Conservation (phyloP, 2,113 vertebrate species). For the Pachypanchax playfairii region DNA sequence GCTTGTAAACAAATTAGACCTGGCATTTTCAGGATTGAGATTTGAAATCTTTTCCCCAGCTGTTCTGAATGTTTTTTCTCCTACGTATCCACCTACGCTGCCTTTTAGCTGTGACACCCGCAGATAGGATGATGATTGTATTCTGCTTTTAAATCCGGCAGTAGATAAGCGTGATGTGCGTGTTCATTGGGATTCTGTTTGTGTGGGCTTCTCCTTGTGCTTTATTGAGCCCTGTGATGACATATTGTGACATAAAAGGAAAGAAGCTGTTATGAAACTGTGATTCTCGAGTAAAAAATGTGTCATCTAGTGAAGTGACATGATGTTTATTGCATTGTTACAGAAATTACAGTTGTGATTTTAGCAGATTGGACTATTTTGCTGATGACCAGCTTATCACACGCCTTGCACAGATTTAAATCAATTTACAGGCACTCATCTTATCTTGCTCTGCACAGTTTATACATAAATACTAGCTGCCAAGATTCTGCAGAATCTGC, state of each 20-base stretch:
- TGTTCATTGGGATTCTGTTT: neutral
- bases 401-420: neutral
- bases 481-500: no score
- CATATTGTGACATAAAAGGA: slow-evolving; percentile 5
- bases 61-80: slow-evolving; percentile 38
- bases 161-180: slow-evolving; percentile 3
- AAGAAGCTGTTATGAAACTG: slow-evolving; percentile 9
- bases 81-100: slow-evolving; percentile 21
- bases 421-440: neutral
- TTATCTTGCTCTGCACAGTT: no score
- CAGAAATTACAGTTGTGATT: neutral
- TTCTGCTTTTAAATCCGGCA: slow-evolving; percentile 11
- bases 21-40: slow-evolving; percentile 32
- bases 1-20: slow-evolving; percentile 15
- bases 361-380: no score
- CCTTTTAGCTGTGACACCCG: slow-evolving; percentile 2
- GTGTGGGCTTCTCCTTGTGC: no score
- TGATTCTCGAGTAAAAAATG: neutral
- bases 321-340: neutral
- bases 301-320: no score
- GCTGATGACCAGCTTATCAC: neutral
- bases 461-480: no score
- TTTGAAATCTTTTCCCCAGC: slow-evolving; percentile 25
- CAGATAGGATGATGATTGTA: slow-evolving; percentile 10
- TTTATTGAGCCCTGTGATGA: neutral